These are phyloP conservation scores for Sisor rabdophorus DNA, from an alignment of 2,113 vertebrate species.

Conservation along the genomic window DNA sequence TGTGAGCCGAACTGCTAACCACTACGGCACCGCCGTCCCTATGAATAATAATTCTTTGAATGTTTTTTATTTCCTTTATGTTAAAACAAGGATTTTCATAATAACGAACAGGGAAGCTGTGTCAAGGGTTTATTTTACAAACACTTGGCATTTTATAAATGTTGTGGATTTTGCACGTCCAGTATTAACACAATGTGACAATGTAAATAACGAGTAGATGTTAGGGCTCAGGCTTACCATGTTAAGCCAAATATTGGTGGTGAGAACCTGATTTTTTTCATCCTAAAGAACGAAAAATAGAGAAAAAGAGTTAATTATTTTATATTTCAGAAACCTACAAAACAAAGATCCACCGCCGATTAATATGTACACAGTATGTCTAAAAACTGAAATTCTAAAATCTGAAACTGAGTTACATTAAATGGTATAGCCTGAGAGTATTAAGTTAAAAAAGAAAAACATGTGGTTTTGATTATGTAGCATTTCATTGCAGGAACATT, in stretches of 20 bases:
- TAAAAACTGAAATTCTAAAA: too few relatives aligned
- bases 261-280: constrained; percentile 78
- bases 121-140: neutral
- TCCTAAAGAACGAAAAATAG: constrained; percentile 62
- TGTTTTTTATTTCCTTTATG: neutral
- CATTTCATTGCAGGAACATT: neutral
- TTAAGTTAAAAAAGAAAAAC: too few relatives aligned
- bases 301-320: neutral
- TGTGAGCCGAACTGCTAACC: too few relatives aligned
- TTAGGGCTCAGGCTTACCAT: constrained; percentile 66
- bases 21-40: too few relatives aligned
- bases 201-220: neutral
- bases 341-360: neutral
- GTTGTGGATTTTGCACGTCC: neutral
- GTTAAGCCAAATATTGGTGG: constrained; percentile 75
- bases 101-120: neutral
- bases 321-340: neutral
- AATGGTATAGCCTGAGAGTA: neutral
- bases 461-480: too few relatives aligned
- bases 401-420: too few relatives aligned
- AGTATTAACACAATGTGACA: neutral
- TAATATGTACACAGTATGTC: neutral
- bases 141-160: neutral
- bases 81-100: neutral
- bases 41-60: too few relatives aligned